These are phyloP conservation scores for Archivesica marissinica DNA, from an alignment of 1,140 invertebrate genomes.

Conservation along the genomic window DNA sequence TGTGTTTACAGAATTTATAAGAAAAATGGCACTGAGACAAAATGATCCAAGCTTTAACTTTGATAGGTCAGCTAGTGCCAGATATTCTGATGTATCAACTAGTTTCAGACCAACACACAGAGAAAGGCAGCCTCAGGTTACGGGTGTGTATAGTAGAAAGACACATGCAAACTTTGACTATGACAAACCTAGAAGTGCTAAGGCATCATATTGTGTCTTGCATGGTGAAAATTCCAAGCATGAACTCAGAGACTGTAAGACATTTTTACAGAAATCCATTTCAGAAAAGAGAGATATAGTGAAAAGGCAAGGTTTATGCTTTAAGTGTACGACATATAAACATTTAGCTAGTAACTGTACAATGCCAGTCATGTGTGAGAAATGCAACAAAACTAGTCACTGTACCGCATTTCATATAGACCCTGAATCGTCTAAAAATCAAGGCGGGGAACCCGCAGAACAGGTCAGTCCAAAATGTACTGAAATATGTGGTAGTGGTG, in stretches of 20 bases:
- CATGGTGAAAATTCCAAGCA: background rate
- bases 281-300: background rate
- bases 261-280: background rate
- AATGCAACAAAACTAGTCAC: conserved; percentile 37
- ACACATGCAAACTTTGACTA: too few species aligned
- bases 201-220: background rate
- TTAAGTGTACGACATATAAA: background rate
- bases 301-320: background rate
- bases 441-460: background rate
- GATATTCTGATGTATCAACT: background rate
- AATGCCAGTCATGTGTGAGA: background rate
- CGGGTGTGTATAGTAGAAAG: too few species aligned
- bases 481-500: conserved; percentile 29
- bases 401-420: background rate
- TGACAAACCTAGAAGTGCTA: too few species aligned
- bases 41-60: conserved; percentile 59
- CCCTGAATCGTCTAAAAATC: background rate
- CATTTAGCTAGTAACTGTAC: conserved; percentile 23
- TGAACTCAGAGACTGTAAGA: background rate
- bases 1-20: conserved; percentile 62
- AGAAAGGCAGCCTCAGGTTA: too few species aligned
- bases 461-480: conserved; percentile 42
- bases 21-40: background rate
- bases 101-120: background rate
- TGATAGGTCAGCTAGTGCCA: background rate